Conservation (phyloP, 2,113 vertebrate species). For the Upupa epops region DNA sequence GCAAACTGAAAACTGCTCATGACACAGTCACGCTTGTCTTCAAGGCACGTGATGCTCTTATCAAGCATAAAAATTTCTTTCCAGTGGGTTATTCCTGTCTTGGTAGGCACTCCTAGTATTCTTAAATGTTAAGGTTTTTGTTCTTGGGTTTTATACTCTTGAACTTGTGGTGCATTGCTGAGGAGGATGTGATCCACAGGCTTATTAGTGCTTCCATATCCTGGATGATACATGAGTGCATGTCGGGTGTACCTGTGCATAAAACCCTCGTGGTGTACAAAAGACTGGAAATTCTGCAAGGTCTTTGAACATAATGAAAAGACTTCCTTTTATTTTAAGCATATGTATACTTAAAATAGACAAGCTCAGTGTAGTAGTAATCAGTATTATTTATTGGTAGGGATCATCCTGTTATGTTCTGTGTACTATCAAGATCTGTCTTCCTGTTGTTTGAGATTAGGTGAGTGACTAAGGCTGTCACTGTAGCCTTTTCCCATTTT, state of each 20-base stretch:
- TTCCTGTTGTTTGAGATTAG: background rate
- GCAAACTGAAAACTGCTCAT: slow-evolving; percentile 13
- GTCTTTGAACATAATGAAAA: background rate
- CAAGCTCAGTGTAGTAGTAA: background rate
- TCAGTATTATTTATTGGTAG: background rate
- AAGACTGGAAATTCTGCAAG: background rate
- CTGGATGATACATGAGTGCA: background rate
- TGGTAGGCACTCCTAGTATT: background rate
- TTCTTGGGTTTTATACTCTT: background rate
- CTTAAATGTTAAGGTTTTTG: background rate
- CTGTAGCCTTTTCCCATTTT: background rate
- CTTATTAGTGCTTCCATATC: background rate
- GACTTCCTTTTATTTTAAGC: background rate
- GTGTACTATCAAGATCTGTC: background rate
- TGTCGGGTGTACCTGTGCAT: background rate
- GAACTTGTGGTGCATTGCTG: background rate
- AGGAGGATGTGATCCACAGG: background rate
- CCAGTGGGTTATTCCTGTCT: background rate
- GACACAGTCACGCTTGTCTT: background rate
- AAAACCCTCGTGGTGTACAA: background rate
- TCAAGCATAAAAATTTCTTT: background rate
- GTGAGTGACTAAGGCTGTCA: background rate
- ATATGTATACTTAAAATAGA: background rate
- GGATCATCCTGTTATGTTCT: background rate
- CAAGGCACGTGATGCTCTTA: background rate